A percentile compares a stretch with the other conserved stretches of the same genome.
phyloP scores from a whole-genome alignment of 2,797 vertebrate genomes.

The Strix occidentalis region DNA sequence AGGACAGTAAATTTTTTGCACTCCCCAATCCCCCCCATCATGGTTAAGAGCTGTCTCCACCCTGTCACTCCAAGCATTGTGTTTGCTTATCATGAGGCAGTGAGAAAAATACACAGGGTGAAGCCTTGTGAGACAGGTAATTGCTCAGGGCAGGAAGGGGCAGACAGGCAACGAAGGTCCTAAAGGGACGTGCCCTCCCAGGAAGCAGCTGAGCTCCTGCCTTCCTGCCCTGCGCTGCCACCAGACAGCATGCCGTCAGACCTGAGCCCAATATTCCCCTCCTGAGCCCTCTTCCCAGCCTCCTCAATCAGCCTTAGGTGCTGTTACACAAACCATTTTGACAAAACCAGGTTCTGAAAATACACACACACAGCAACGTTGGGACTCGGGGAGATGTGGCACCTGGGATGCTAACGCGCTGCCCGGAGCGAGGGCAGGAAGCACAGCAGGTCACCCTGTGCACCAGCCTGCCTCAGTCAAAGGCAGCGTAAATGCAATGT shows the following conservation, averaged over 20 bases:
- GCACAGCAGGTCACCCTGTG: accelerated
- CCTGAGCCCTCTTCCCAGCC: not conserved
- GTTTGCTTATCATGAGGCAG: not conserved
- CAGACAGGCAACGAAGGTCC: not conserved
- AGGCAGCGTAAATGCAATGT: not conserved
- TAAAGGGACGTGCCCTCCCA: not conserved
- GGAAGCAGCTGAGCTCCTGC: not conserved
- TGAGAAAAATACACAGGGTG: accelerated
- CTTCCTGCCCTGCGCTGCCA: not conserved
- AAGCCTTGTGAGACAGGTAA: not conserved
- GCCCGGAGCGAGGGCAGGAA: accelerated
- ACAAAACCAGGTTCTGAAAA: not conserved
- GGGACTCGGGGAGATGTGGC: accelerated
- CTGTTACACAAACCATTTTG: not conserved
- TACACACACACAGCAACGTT: accelerated
- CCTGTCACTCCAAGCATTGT: not conserved
- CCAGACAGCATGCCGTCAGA: accelerated
- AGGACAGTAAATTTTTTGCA: not conserved
- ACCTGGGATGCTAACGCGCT: accelerated
- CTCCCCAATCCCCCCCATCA: not conserved
- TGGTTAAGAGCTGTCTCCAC: not conserved
- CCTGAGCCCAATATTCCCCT: not conserved
- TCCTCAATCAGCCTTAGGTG: not conserved
- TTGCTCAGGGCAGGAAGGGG: not conserved
- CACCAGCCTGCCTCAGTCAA: accelerated